Conservation (phyloP, 2,888 invertebrate species). For the Apoda limacodes region DNA sequence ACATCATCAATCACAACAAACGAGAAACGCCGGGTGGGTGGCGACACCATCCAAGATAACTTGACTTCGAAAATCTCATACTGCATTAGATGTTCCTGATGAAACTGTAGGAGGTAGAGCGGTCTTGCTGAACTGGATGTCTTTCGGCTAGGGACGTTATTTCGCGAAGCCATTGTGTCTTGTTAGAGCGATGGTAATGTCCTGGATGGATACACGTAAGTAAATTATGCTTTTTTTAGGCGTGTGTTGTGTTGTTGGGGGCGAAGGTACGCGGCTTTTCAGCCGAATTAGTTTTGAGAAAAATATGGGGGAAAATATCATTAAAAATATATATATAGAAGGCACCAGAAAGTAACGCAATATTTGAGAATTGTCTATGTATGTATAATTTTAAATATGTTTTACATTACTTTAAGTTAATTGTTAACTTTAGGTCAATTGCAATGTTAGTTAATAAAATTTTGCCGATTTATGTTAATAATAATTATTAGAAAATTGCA, state of each 20-base stretch:
- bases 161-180: slow-evolving; percentile 62
- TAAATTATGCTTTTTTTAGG: slow-evolving; percentile 59
- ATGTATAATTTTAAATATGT: no score
- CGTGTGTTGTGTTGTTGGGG: slow-evolving; percentile 28
- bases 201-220: slow-evolving; percentile 60
- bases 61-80: slow-evolving; percentile 33
- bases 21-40: slow-evolving; percentile 46
- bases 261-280: no score
- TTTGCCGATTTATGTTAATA: no score
- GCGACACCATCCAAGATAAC: slow-evolving; percentile 27
- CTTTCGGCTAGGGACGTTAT: slow-evolving; percentile 33
- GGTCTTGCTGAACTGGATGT: slow-evolving; percentile 31
- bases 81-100: slow-evolving; percentile 19
- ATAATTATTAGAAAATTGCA: no score
- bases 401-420: no score
- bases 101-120: slow-evolving; percentile 18
- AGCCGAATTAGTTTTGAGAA: no score
- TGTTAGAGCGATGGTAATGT: slow-evolving; percentile 60
- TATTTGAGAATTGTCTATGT: no score
- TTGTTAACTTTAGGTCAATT: no score
- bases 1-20: slow-evolving; percentile 63
- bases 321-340: no score
- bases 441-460: no score
- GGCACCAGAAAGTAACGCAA: no score
- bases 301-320: no score